These are phyloP conservation scores for Campaea margaritaria DNA, from an alignment of 2,888 invertebrate genomes.

Conservation along the genomic window DNA sequence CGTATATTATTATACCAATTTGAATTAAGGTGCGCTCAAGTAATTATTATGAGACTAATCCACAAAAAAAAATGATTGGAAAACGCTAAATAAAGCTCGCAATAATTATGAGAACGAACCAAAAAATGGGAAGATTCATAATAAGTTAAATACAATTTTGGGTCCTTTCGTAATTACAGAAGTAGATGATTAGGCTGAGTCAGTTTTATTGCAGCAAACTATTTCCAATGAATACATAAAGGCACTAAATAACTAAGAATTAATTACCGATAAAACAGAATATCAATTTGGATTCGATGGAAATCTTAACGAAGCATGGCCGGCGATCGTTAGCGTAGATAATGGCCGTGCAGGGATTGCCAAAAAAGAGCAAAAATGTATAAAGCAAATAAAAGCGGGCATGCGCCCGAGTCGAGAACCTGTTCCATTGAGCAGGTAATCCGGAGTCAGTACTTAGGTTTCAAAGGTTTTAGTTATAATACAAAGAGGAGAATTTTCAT, in stretches of 20 bases:
- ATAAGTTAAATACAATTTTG: no score
- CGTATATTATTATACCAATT: neutral
- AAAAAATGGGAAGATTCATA: neutral
- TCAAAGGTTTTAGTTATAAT: neutral
- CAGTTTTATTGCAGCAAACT: neutral
- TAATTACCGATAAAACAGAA: conserved; percentile 67
- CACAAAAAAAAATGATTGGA: no score
- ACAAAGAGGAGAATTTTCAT: no score
- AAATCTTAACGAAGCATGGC: conserved; percentile 77
- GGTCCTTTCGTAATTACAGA: neutral
- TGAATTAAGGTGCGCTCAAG: neutral
- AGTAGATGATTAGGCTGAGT: neutral
- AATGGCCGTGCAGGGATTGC: conserved; percentile 74
- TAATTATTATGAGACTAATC: no score
- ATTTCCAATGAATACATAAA: conserved; percentile 51
- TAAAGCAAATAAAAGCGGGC: conserved; percentile 82
- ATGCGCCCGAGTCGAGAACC: conserved; percentile 70
- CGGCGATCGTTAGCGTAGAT: conserved; percentile 79
- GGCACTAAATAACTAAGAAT: conserved; percentile 70
- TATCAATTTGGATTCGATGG: conserved; percentile 75
- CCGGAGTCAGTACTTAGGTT: conserved; percentile 12
- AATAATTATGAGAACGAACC: no score
- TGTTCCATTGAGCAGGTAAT: conserved; percentile 55
- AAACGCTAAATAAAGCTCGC: no score
- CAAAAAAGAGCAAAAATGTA: conserved; percentile 80